These are phyloP conservation scores for Hyposmocoma kahamanoa DNA, from an alignment of 1,140 invertebrate genomes.

Conservation along the genomic window DNA sequence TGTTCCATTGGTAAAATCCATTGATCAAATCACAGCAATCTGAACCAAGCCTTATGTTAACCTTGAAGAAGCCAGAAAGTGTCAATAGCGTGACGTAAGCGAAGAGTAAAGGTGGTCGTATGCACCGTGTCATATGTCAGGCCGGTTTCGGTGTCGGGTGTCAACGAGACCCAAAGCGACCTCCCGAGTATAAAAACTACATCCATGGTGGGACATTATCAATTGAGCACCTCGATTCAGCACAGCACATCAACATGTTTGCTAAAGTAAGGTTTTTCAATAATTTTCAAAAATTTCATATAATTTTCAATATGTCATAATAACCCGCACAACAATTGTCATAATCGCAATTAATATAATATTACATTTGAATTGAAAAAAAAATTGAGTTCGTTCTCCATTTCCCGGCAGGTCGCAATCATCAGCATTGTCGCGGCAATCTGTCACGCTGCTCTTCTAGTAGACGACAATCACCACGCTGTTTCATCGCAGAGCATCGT, in stretches of 20 bases:
- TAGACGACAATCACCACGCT: slow-evolving; percentile 40
- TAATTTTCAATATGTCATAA: slow-evolving; percentile 3
- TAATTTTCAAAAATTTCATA: no score
- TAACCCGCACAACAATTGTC: no score
- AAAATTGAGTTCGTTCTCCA: slow-evolving; percentile 6
- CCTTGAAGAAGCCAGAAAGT: slow-evolving; percentile 51
- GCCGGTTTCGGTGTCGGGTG: slow-evolving; percentile 54
- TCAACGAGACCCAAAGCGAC: no score
- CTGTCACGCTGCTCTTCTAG: slow-evolving; percentile 38
- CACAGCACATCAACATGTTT: slow-evolving; percentile 54
- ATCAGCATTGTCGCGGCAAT: slow-evolving; percentile 39
- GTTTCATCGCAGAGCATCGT: slow-evolving; percentile 62
- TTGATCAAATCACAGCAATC: no score
- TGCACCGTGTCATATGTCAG: slow-evolving; percentile 43
- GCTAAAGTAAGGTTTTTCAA: slow-evolving; percentile 59
- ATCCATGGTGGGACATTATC: slow-evolving; percentile 39
- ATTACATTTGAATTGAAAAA: neutral
- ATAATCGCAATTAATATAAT: no score
- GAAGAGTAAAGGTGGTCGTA: slow-evolving; percentile 43
- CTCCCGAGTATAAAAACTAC: slow-evolving; percentile 54
- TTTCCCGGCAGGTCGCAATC: slow-evolving; percentile 41
- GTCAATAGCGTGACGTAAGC: slow-evolving; percentile 47
- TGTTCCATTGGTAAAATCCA: no score
- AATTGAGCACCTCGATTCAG: slow-evolving; percentile 46
- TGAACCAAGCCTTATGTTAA: slow-evolving; percentile 33